Evolutionary conservation across 2,888 invertebrate species (phyloP).

Genomic region (Napeogenes inachia): DNA sequence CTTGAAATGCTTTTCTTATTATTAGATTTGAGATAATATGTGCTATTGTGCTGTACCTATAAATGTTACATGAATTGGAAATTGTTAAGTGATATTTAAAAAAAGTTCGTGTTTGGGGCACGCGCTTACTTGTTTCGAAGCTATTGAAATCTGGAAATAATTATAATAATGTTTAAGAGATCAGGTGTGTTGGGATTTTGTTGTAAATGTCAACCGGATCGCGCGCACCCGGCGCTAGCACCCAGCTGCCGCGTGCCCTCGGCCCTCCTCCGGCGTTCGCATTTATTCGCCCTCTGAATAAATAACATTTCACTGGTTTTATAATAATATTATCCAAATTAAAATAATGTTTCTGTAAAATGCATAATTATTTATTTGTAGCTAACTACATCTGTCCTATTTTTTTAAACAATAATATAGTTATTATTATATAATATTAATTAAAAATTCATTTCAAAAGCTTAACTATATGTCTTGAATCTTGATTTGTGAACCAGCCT

Average conservation of each 20-base stretch:
- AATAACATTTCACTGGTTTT: conserved; percentile 54
- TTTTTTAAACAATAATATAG: neutral
- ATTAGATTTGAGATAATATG: neutral
- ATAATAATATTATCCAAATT: conserved; percentile 41
- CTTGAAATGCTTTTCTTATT: neutral
- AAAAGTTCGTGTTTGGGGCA: conserved; percentile 13
- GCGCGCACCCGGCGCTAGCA: conserved; percentile 58
- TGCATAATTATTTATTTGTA: conserved; percentile 10
- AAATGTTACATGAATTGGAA: conserved; percentile 4
- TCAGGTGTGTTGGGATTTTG: conserved; percentile 72
- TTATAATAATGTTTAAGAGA: conserved; percentile 61
- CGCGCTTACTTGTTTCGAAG: conserved; percentile 22
- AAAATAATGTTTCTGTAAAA: conserved; percentile 30
- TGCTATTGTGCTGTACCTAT: neutral
- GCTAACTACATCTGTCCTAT: neutral
- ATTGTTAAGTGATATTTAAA: neutral
- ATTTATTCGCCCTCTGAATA: conserved; percentile 57
- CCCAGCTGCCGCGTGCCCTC: conserved; percentile 63
- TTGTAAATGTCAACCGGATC: conserved; percentile 65
- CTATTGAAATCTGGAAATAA: conserved; percentile 21
- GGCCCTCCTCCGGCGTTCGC: conserved; percentile 43
- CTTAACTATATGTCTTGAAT: no score
- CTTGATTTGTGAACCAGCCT: no score
- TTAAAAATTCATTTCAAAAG: no score
- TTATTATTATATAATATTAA: no score